A percentile compares a stretch with the other conserved stretches of the same genome.
These are phyloP conservation scores for Cheilinus undulatus DNA, from an alignment of 2,113 vertebrate genomes.

Conservation along the genomic window DNA sequence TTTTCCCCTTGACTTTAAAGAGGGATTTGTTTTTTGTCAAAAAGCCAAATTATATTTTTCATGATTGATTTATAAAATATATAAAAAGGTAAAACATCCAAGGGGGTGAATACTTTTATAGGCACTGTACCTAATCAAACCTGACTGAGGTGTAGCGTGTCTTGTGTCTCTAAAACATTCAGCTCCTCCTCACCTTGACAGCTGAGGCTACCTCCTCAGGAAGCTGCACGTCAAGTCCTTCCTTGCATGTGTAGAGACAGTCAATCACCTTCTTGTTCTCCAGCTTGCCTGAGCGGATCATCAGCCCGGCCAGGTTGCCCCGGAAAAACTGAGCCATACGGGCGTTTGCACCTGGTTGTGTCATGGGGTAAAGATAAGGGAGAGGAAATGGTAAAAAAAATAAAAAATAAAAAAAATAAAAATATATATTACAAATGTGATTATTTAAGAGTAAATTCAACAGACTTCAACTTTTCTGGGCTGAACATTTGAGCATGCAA, in stretches of 20 bases:
- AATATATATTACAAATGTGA: background rate
- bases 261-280: slow-evolving; percentile 98
- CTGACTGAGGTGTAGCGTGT: background rate
- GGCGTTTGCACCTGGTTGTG: slow-evolving; percentile 86
- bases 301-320: slow-evolving; percentile 93
- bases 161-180: background rate
- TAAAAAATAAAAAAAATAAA: slow-evolving; percentile 16
- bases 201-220: slow-evolving; percentile 86
- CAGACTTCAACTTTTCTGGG: slow-evolving; percentile 33
- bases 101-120: too few relatives aligned
- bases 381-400: slow-evolving; percentile 26
- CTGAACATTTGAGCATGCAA: slow-evolving; percentile 70
- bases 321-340: slow-evolving; percentile 95
- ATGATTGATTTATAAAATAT: too few relatives aligned
- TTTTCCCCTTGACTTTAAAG: too few relatives aligned
- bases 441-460: slow-evolving; percentile 4
- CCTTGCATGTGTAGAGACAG: slow-evolving; percentile 98
- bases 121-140: background rate
- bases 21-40: too few relatives aligned
- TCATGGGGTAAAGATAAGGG: slow-evolving; percentile 1
- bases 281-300: slow-evolving; percentile 93
- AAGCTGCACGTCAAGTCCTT: slow-evolving; percentile 92
- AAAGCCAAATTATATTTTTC: too few relatives aligned
- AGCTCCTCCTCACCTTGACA: slow-evolving; percentile 89
- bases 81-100: too few relatives aligned